Evolutionary conservation across 1,140 invertebrate species (phyloP).

Genomic region (Lepidurus packardi): DNA sequence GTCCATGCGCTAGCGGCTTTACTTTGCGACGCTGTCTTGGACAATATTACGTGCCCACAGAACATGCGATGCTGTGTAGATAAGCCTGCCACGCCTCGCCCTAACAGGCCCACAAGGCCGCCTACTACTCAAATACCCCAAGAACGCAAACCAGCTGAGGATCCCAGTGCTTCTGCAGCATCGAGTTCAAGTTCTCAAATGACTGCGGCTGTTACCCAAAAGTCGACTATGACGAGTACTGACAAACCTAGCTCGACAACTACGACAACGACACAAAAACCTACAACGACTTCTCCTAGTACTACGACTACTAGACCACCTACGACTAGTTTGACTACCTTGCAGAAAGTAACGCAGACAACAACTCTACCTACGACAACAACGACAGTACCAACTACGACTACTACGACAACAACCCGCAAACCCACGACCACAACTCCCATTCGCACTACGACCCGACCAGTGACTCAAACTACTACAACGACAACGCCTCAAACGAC

Average conservation of each 20-base stretch:
- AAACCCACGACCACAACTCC: slow-evolving; percentile 27
- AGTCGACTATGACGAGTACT: slow-evolving; percentile 12
- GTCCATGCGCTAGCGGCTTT: slow-evolving; percentile 72
- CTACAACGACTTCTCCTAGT: slow-evolving; percentile 32
- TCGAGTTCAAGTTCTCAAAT: slow-evolving; percentile 25
- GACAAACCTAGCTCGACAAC: slow-evolving; percentile 21
- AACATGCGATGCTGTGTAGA: slow-evolving; percentile 76
- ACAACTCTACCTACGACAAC: slow-evolving; percentile 25
- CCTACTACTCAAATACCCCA: not conserved
- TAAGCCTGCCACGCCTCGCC: slow-evolving; percentile 28
- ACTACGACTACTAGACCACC: slow-evolving; percentile 33
- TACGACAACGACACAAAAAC: slow-evolving; percentile 31
- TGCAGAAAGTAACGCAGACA: slow-evolving; percentile 26
- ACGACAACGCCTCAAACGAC: slow-evolving; percentile 25
- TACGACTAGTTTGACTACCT: slow-evolving; percentile 29
- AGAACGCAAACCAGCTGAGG: not conserved
- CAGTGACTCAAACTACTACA: slow-evolving; percentile 37
- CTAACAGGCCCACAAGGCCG: not conserved
- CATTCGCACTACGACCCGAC: slow-evolving; percentile 39
- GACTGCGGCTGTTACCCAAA: not conserved
- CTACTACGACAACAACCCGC: slow-evolving; percentile 31
- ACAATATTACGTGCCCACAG: slow-evolving; percentile 69
- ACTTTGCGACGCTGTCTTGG: slow-evolving; percentile 68
- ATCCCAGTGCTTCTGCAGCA: not conserved
- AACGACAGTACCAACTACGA: slow-evolving; percentile 22